Evolutionary conservation across 2,888 invertebrate species (phyloP).

Genomic region (Magallana nippona): DNA sequence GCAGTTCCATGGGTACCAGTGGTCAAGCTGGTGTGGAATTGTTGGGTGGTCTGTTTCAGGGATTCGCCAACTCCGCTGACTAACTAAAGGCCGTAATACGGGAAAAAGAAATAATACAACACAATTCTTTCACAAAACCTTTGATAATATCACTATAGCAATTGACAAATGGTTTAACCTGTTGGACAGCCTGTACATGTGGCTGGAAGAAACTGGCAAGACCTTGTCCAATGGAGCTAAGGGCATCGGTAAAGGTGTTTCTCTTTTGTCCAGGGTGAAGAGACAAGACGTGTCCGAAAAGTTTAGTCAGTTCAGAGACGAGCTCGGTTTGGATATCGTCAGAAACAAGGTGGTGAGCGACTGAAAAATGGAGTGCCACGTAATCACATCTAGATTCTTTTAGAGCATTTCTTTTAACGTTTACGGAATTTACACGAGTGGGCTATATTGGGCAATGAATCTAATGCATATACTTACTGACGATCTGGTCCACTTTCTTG

Average conservation of each 20-base stretch:
- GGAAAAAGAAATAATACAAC: background rate
- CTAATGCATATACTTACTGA: background rate
- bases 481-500: conserved; percentile 2
- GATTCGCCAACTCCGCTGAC: conserved; percentile 38
- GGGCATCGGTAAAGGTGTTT: conserved; percentile 25
- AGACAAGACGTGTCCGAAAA: conserved; percentile 12
- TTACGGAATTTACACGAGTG: too few species aligned
- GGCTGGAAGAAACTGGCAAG: conserved; percentile 43
- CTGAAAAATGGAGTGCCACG: background rate
- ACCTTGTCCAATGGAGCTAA: conserved; percentile 31
- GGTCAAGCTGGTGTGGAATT: background rate
- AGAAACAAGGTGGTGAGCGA: conserved; percentile 21
- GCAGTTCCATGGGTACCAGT: conserved; percentile 25
- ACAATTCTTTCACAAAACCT: background rate
- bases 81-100: conserved; percentile 4
- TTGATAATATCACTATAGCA: background rate
- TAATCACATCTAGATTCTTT: too few species aligned
- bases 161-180: background rate
- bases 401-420: too few species aligned
- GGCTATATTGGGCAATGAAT: too few species aligned
- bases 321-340: conserved; percentile 34
- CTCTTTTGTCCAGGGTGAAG: conserved; percentile 27
- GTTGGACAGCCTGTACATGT: conserved; percentile 40
- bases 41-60: conserved; percentile 35
- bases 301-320: background rate